phyloP scores from a whole-genome alignment of 2,888 invertebrate species.

The Heteromurus nitidus region DNA sequence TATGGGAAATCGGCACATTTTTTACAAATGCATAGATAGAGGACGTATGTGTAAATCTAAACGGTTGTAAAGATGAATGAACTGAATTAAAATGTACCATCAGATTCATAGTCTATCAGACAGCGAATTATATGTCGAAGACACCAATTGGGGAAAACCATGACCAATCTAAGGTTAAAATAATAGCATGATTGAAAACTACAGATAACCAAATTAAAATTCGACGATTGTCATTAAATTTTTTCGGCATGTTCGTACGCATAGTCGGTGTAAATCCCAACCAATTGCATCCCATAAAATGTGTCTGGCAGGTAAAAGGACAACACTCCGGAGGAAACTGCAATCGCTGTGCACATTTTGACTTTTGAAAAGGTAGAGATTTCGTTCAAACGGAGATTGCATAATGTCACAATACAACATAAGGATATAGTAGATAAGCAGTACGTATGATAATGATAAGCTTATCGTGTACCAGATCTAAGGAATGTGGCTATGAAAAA shows the following conservation, averaged over 20 bases:
- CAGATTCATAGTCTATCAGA: constrained; percentile 61
- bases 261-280: not conserved
- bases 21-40: not conserved
- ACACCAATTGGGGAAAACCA: constrained; percentile 69
- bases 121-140: constrained; percentile 58
- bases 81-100: constrained; percentile 44
- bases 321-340: constrained; percentile 24
- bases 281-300: constrained; percentile 18
- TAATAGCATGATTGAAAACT: no score
- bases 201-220: no score
- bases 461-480: constrained; percentile 39
- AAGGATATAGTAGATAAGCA: no score
- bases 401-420: no score
- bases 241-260: not conserved
- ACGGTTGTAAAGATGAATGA: not conserved
- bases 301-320: constrained; percentile 36
- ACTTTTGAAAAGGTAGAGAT: no score
- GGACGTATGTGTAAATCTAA: not conserved
- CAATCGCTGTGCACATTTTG: constrained; percentile 11
- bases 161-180: constrained; percentile 4
- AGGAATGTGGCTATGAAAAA: constrained; percentile 49
- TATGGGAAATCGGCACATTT: not conserved
- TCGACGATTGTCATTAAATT: not conserved
- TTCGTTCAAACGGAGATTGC: no score
- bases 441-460: no score